Base-by-base conservation (phyloP, 2,888 invertebrate species). In the Pandemis heparana region DNA sequence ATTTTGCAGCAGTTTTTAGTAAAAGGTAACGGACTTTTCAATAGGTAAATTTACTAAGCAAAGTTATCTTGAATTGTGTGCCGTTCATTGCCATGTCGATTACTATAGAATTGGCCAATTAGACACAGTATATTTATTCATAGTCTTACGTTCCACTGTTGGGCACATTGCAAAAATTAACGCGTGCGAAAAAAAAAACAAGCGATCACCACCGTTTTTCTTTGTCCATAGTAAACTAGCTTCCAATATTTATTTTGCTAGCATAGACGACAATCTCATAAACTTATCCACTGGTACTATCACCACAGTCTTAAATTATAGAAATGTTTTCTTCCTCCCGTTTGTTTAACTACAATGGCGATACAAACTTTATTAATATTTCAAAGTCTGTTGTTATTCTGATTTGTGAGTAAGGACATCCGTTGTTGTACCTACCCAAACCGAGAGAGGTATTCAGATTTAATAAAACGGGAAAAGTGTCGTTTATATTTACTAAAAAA, bases 301-400 rank as follows among this genome's bases (percentile, higher is more conserved):
- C 56, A 23, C 23, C 23, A 23, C 56, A 12, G 23, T 5, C 12
- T 23, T 56, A 56, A 56, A 56, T 56, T 23, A 56, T 23, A 56
- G 56, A 56, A 56, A 23, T 56, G 56, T 23, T 56, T 56, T 56
- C 56, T 56, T 23, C 56, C 12, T 23, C 56, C 23, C 56, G 23
- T 23, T 23, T 56, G 12, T 56, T 56, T 56, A 56, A 56, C 56
- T 18, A 56, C 56, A 56, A 56, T 23, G 53, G 53, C 18, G 56
- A 56, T 56, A 56, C 56, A 23, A 56, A 56, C 56, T 56, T 56
- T 56, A 23, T 23, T 56, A 56, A 56, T 56, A 56, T 56, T 56
- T 56, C 56, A 56, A 56, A 56, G 56, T 56, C 56, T 56, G 56
- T 56, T 53, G 51, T 53, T 56, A 56, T 23, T 23, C 12, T 23